phyloP scores from a whole-genome alignment of 2,888 invertebrate species.

The Congeria kusceri region DNA sequence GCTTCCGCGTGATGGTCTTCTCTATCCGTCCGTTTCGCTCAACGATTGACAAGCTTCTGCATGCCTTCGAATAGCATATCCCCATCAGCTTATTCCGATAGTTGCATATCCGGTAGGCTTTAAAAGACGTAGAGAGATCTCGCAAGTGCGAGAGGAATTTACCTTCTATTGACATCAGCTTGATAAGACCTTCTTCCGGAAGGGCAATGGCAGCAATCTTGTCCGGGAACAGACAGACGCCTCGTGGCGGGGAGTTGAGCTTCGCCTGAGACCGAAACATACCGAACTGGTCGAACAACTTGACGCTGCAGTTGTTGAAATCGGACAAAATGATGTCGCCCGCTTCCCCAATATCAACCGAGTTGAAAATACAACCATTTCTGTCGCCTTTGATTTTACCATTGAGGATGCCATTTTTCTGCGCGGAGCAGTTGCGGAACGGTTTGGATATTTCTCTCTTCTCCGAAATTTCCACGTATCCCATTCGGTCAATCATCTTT shows the following conservation, averaged over 20 bases:
- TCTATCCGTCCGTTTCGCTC: slow-evolving; percentile 60
- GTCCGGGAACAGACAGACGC: slow-evolving; percentile 55
- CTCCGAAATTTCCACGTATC: slow-evolving; percentile 57
- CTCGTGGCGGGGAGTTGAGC: slow-evolving; percentile 59
- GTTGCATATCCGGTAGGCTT: slow-evolving; percentile 56
- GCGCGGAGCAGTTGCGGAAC: slow-evolving; percentile 57
- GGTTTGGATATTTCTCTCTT: slow-evolving; percentile 54
- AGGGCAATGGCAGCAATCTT: slow-evolving; percentile 55
- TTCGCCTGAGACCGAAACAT: slow-evolving; percentile 57
- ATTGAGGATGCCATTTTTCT: slow-evolving; percentile 60
- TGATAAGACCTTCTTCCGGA: slow-evolving; percentile 61
- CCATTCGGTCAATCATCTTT: slow-evolving; percentile 55
- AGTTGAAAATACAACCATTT: slow-evolving; percentile 61
- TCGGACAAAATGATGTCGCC: slow-evolving; percentile 62
- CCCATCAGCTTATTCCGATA: slow-evolving; percentile 55
- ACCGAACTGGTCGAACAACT: slow-evolving; percentile 59
- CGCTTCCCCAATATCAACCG: slow-evolving; percentile 56
- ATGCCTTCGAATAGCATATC: slow-evolving; percentile 61
- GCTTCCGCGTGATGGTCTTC: slow-evolving; percentile 55
- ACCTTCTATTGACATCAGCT: slow-evolving; percentile 57
- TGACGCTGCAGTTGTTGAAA: slow-evolving; percentile 61
- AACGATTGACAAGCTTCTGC: slow-evolving; percentile 55
- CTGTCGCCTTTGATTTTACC: slow-evolving; percentile 60
- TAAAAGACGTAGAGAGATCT: slow-evolving; percentile 57
- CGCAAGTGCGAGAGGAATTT: slow-evolving; percentile 52